phyloP scores from a whole-genome alignment of 2,888 invertebrate genomes.

The Azorinus chamasolen region DNA sequence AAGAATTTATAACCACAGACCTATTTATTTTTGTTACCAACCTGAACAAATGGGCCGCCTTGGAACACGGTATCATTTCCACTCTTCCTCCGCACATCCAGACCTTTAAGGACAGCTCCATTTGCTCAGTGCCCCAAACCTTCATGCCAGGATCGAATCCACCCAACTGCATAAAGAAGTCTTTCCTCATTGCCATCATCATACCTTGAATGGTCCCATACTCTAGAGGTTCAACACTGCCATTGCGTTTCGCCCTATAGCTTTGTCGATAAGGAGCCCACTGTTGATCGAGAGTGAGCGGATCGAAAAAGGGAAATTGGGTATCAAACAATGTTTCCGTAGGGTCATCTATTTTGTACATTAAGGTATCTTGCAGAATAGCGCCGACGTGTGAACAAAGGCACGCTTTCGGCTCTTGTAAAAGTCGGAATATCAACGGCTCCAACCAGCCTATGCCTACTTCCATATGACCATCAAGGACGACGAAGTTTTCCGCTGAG shows the following conservation, averaged over 20 bases:
- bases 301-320: conserved; percentile 42
- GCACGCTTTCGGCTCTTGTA: conserved; percentile 55
- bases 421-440: conserved; percentile 56
- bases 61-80: conserved; percentile 64
- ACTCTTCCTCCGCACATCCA: conserved; percentile 67
- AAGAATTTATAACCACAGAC: not conserved
- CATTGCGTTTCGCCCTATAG: conserved; percentile 24
- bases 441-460: conserved; percentile 65
- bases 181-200: conserved; percentile 52
- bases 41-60: conserved; percentile 62
- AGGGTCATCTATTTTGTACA: conserved; percentile 9
- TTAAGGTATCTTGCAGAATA: conserved; percentile 41
- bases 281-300: conserved; percentile 36
- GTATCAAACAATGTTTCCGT: conserved; percentile 27
- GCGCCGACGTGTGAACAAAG: conserved; percentile 58
- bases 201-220: conserved; percentile 52
- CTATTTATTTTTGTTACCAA: not conserved
- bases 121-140: conserved; percentile 62
- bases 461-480: conserved; percentile 67
- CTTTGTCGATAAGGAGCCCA: conserved; percentile 36
- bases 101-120: conserved; percentile 57
- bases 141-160: conserved; percentile 66
- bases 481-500: conserved; percentile 48
- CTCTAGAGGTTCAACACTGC: conserved; percentile 47
- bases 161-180: conserved; percentile 56